These are phyloP conservation scores for Micromussa lordhowensis DNA, from an alignment of 92 coral and sea anemone genomes.

Conservation along the genomic window DNA sequence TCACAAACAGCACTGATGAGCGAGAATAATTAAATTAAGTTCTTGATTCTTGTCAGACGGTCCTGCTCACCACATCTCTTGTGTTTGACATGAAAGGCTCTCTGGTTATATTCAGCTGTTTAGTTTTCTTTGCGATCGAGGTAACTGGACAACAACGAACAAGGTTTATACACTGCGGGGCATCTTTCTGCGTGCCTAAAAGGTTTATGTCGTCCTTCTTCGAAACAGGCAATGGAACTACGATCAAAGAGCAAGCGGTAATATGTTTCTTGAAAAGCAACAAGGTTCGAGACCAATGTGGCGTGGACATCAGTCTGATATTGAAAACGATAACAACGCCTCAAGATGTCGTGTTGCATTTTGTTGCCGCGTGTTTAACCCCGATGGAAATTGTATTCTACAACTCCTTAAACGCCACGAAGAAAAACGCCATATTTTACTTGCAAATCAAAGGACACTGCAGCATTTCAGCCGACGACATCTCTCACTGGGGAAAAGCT, in stretches of 20 bases:
- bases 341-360: slow-evolving; percentile 6
- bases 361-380: slow-evolving; percentile 29
- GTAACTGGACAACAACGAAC: background rate
- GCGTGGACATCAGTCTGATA: slow-evolving; percentile 30
- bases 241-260: background rate
- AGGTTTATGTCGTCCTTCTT: background rate
- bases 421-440: slow-evolving; percentile 64
- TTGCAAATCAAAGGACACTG: slow-evolving; percentile 53
- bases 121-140: background rate
- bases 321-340: slow-evolving; percentile 8
- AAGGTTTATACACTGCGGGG: background rate
- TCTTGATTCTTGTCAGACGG: background rate
- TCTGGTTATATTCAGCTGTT: background rate
- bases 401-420: slow-evolving; percentile 47
- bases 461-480: slow-evolving; percentile 40
- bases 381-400: slow-evolving; percentile 35
- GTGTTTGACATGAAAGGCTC: background rate
- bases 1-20: background rate
- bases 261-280: background rate
- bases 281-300: slow-evolving; percentile 22
- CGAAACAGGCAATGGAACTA: background rate
- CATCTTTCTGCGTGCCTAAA: background rate
- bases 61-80: background rate
- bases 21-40: background rate
- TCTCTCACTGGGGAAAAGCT: slow-evolving; percentile 69